A percentile compares a stretch with the other conserved stretches of the same genome.
Evolutionary conservation across 2,113 vertebrate species (phyloP).

Genomic region (Nothobranchius kuhntae): DNA sequence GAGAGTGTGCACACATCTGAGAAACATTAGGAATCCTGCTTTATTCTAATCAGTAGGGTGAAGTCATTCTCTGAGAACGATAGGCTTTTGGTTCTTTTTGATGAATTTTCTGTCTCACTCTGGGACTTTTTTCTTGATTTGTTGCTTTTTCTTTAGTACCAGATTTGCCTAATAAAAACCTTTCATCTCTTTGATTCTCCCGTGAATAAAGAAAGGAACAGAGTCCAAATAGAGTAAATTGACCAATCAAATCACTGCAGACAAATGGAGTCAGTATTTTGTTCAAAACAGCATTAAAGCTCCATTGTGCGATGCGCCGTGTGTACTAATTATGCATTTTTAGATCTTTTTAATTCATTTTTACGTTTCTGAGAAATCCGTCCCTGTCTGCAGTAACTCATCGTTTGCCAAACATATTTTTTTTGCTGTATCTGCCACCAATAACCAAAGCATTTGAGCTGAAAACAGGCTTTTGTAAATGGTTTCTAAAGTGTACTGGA

Average conservation of each 20-base stretch:
- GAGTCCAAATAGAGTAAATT: conserved; percentile 42
- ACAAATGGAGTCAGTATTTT: conserved; percentile 52
- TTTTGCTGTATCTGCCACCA: background rate
- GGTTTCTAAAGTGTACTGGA: background rate
- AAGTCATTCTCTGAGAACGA: background rate
- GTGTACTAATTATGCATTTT: conserved; percentile 17
- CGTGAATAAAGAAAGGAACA: conserved; percentile 60
- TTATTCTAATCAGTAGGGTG: conserved; percentile 8
- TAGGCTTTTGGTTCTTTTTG: conserved; percentile 23
- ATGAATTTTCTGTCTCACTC: background rate
- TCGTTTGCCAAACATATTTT: background rate
- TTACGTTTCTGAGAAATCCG: background rate
- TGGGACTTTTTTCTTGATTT: background rate
- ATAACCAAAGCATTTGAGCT: background rate
- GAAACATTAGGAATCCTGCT: conserved; percentile 1
- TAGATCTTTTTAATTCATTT: conserved; percentile 47
- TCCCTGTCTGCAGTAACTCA: background rate
- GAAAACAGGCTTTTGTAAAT: background rate
- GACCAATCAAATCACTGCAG: conserved; percentile 52
- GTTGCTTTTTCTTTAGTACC: conserved; percentile 47
- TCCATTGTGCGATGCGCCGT: conserved; percentile 17
- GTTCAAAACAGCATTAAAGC: conserved; percentile 40
- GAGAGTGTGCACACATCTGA: conserved; percentile 33
- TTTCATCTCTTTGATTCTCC: conserved; percentile 63
- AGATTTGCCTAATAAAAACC: conserved; percentile 68